Conservation (phyloP, 2,113 vertebrate species). For the Salvelinus alpinus region DNA sequence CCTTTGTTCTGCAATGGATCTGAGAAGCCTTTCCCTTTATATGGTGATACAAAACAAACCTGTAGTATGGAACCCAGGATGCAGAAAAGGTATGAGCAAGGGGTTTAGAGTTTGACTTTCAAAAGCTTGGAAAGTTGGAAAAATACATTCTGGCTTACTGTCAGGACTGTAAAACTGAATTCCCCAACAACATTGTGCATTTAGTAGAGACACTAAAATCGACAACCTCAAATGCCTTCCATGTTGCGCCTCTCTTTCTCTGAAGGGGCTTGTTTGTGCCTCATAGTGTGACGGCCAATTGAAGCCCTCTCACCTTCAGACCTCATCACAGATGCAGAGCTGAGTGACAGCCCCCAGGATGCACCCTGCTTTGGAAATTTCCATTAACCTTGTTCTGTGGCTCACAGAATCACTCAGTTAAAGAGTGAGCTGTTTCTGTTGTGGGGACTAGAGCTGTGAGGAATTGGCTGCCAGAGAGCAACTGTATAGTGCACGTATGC, state of each 20-base stretch:
- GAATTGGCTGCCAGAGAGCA: neutral
- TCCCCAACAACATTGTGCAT: no score
- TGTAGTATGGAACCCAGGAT: no score
- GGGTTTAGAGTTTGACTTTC: neutral
- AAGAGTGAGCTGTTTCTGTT: neutral
- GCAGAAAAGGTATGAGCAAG: no score
- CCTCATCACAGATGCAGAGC: conserved; percentile 49
- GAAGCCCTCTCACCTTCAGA: conserved; percentile 36
- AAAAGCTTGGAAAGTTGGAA: conserved; percentile 2
- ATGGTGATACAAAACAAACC: no score
- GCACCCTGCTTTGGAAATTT: conserved; percentile 39
- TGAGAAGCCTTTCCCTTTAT: no score
- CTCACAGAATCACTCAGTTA: neutral
- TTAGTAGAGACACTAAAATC: neutral
- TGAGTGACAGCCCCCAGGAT: conserved; percentile 34
- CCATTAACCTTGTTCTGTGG: conserved; percentile 59
- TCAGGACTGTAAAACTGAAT: neutral
- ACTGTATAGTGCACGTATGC: neutral
- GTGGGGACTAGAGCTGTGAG: neutral
- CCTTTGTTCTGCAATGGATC: no score
- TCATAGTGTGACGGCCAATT: conserved; percentile 28
- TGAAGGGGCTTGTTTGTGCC: conserved; percentile 38
- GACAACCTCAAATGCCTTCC: neutral
- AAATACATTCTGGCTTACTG: neutral
- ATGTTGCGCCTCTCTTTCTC: neutral